These are phyloP conservation scores for Apoda limacodes DNA, from an alignment of 2,888 invertebrate genomes.

Conservation along the genomic window DNA sequence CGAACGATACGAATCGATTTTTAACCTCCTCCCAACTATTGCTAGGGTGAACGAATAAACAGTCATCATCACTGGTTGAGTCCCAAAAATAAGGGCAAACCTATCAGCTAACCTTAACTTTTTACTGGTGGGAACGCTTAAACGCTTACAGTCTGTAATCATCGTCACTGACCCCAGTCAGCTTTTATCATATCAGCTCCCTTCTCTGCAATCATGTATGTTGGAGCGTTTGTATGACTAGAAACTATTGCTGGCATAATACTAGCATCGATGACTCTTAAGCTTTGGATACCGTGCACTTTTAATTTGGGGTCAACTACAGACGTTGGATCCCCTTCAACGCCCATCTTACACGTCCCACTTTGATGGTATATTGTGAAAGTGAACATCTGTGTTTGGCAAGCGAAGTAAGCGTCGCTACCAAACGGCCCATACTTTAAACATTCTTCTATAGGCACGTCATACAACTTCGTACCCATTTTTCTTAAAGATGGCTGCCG, in stretches of 20 bases:
- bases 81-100: too few species aligned
- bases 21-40: too few species aligned
- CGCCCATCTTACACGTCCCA: conserved; percentile 77
- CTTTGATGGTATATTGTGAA: conserved; percentile 79
- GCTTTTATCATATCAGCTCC: conserved; percentile 78
- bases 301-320: conserved; percentile 74
- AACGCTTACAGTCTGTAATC: too few species aligned
- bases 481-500: conserved; percentile 69
- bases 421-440: conserved; percentile 63
- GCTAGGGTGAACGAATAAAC: too few species aligned
- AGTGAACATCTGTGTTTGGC: conserved; percentile 74
- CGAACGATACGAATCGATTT: too few species aligned
- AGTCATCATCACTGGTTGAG: too few species aligned
- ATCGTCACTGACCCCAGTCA: conserved; percentile 43
- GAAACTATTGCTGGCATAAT: conserved; percentile 83
- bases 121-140: too few species aligned
- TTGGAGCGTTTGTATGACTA: conserved; percentile 82
- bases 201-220: conserved; percentile 86
- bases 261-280: conserved; percentile 83
- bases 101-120: too few species aligned
- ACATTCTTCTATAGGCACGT: conserved; percentile 72
- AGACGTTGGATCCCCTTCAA: conserved; percentile 60
- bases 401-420: conserved; percentile 77
- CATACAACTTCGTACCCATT: conserved; percentile 70
- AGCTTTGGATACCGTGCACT: conserved; percentile 74